Conservation (phyloP, 2,888 invertebrate species). For the Watsonalla cultraria region DNA sequence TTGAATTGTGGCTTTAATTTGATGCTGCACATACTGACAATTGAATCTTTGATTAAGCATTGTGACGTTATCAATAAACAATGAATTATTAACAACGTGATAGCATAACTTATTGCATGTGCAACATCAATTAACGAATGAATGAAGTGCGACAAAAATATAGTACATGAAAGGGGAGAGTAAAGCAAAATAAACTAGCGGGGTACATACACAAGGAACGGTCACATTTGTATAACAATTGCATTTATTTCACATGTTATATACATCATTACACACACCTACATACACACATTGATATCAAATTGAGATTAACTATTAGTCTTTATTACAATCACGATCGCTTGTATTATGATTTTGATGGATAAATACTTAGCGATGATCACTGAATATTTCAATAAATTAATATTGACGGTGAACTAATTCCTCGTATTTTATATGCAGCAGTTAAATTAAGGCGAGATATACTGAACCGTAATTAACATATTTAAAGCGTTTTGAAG, state of each 20-base stretch:
- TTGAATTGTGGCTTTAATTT: no score
- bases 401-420: no score
- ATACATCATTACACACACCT: background rate
- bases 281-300: background rate
- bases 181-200: conserved; percentile 19
- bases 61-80: no score
- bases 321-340: background rate
- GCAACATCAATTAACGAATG: background rate
- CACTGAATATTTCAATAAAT: background rate
- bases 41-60: no score
- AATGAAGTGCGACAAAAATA: conserved; percentile 7
- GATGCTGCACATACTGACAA: no score
- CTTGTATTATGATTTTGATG: background rate
- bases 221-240: conserved; percentile 11
- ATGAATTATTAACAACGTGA: no score
- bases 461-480: no score
- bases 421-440: no score
- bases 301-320: background rate
- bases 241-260: conserved; percentile 4
- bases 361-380: background rate
- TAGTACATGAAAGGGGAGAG: conserved; percentile 10
- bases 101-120: no score
- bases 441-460: no score
- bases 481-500: no score
- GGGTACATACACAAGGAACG: conserved; percentile 13